These are phyloP conservation scores for Stigmatopora nigra DNA, from an alignment of 2,113 vertebrate species.

Conservation along the genomic window DNA sequence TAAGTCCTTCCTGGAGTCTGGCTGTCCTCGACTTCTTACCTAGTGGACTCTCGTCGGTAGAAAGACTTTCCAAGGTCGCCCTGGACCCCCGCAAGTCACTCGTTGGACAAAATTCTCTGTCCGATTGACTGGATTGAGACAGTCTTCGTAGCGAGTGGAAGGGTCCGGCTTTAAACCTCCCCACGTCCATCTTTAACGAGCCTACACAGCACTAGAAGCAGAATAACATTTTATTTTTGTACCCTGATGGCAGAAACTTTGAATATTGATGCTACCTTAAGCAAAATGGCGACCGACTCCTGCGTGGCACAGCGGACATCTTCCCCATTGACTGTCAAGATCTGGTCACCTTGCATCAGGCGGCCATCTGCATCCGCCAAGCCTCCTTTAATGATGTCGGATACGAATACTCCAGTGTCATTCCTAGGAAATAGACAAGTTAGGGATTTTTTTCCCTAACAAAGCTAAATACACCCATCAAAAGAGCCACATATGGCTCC, in stretches of 20 bases:
- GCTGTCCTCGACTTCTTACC: slow-evolving; percentile 57
- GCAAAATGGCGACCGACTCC: slow-evolving; percentile 85
- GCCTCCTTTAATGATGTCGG: slow-evolving; percentile 92
- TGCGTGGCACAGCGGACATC: slow-evolving; percentile 87
- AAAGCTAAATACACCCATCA: no score
- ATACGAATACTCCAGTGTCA: slow-evolving; percentile 92
- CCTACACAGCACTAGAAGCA: slow-evolving; percentile 81
- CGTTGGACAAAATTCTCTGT: slow-evolving; percentile 51
- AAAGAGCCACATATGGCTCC: no score
- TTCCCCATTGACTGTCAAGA: slow-evolving; percentile 85
- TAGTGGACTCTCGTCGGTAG: slow-evolving; percentile 52
- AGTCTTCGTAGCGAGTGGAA: slow-evolving; percentile 88
- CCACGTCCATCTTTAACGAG: slow-evolving; percentile 84
- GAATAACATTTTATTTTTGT: no score
- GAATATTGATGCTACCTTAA: slow-evolving; percentile 73
- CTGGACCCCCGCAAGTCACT: slow-evolving; percentile 74
- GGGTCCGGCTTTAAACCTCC: slow-evolving; percentile 85
- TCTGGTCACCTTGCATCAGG: slow-evolving; percentile 92
- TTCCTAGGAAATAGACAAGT: slow-evolving; percentile 67
- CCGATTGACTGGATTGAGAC: slow-evolving; percentile 87
- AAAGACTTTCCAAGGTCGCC: slow-evolving; percentile 22
- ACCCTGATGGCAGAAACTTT: background rate
- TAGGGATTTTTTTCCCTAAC: no score
- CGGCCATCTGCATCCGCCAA: slow-evolving; percentile 81
- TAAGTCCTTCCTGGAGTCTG: background rate